A percentile compares a stretch with the other conserved stretches of the same genome.
These are phyloP conservation scores for Caenorhabditis brenneri DNA, from an alignment of 1,140 invertebrate species.

Conservation along the genomic window DNA sequence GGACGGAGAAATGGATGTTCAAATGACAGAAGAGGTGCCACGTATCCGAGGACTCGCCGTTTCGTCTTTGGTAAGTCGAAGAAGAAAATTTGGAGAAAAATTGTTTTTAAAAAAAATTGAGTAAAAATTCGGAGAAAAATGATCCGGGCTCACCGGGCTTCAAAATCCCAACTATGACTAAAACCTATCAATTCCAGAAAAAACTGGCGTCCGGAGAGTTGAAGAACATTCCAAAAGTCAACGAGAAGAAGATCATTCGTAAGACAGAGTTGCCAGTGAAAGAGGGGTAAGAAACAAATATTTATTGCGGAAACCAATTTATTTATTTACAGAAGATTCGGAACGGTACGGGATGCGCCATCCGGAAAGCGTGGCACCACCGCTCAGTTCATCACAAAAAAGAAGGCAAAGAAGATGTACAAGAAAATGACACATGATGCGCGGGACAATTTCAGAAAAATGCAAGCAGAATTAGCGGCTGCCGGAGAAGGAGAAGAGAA, in stretches of 20 bases:
- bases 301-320: too few species aligned
- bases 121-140: too few species aligned
- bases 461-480: background rate
- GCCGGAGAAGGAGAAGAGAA: background rate
- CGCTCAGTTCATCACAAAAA: slow-evolving; percentile 18
- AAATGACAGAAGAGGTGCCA: background rate
- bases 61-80: slow-evolving; percentile 1
- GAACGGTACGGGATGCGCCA: slow-evolving; percentile 7
- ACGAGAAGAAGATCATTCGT: slow-evolving; percentile 34
- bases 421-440: slow-evolving; percentile 33
- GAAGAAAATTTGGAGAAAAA: too few species aligned
- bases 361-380: background rate
- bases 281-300: background rate
- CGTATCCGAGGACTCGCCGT: slow-evolving; percentile 5
- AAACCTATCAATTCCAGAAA: slow-evolving; percentile 20
- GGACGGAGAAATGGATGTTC: background rate
- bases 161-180: too few species aligned
- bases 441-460: background rate
- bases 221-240: slow-evolving; percentile 14
- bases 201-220: slow-evolving; percentile 12
- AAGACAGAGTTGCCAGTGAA: slow-evolving; percentile 17
- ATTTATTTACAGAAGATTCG: too few species aligned
- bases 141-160: too few species aligned
- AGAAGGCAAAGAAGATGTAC: slow-evolving; percentile 38
- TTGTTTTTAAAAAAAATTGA: too few species aligned